Conservation (phyloP, 2,113 vertebrate species). For the Willisornis vidua region DNA sequence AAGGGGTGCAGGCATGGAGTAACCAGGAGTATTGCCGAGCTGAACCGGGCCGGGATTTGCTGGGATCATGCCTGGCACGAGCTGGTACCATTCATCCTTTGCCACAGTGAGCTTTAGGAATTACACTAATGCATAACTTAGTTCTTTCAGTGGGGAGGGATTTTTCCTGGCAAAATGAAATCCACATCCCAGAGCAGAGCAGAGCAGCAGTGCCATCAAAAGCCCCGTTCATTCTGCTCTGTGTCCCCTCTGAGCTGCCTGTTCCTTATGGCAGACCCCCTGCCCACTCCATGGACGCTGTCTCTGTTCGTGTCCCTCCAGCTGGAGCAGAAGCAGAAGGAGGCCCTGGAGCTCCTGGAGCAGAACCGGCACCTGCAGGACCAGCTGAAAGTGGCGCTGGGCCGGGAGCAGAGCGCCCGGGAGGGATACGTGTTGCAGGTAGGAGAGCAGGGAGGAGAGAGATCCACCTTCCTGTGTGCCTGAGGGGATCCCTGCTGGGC, state of each 20-base stretch:
- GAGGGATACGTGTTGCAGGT: constrained; percentile 97
- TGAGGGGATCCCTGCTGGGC: not conserved
- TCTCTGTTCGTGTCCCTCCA: constrained; percentile 43
- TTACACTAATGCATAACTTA: not conserved
- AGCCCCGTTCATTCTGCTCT: not conserved
- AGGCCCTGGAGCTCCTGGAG: constrained; percentile 88
- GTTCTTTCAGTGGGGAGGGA: not conserved
- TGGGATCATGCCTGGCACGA: not conserved
- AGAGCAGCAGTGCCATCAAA: not conserved
- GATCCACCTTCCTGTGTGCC: not conserved
- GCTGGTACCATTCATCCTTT: not conserved
- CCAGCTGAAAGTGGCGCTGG: constrained; percentile 89
- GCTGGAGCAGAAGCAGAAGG: constrained; percentile 94
- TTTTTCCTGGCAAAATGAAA: constrained; percentile 25
- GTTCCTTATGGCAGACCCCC: not conserved
- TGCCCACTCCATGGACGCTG: not conserved
- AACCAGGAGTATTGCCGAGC: not conserved
- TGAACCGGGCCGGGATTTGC: not conserved
- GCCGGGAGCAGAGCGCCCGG: constrained; percentile 89
- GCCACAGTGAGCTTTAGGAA: not conserved
- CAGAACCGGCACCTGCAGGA: constrained; percentile 92
- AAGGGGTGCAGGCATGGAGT: not conserved
- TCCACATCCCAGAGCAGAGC: not conserved
- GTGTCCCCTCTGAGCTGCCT: accelerated
- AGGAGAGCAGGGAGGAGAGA: constrained; percentile 52